phyloP scores from a whole-genome alignment of 2,797 vertebrate species.

The Nyctalus aviator region DNA sequence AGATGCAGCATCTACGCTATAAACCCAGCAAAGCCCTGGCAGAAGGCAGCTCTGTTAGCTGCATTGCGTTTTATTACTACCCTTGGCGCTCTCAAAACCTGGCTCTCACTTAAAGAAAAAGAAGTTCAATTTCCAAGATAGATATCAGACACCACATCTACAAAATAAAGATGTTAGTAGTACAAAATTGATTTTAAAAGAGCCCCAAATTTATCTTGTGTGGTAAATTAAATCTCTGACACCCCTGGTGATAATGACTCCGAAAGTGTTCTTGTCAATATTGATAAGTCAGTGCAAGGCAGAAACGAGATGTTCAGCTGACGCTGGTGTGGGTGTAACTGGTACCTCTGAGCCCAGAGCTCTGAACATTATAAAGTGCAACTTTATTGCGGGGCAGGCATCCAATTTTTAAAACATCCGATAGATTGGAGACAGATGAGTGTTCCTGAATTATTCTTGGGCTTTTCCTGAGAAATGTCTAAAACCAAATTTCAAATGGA shows the following conservation, averaged over 20 bases:
- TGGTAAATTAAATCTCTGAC: constrained; percentile 77
- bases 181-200: constrained; percentile 73
- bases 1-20: neutral
- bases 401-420: constrained; percentile 87
- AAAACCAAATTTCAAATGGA: constrained; percentile 86
- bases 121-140: constrained; percentile 77
- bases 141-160: constrained; percentile 75
- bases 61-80: constrained; percentile 63
- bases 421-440: constrained; percentile 88
- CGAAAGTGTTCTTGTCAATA: constrained; percentile 79
- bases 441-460: constrained; percentile 85
- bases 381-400: constrained; percentile 83
- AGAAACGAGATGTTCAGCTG: constrained; percentile 83
- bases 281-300: constrained; percentile 81
- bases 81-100: constrained; percentile 51
- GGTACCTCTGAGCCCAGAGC: constrained; percentile 79
- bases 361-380: constrained; percentile 81
- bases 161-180: constrained; percentile 79
- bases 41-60: constrained; percentile 24
- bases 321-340: constrained; percentile 77
- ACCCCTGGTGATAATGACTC: constrained; percentile 78
- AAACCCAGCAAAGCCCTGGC: constrained; percentile 24
- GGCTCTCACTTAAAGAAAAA: constrained; percentile 73
- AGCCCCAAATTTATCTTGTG: constrained; percentile 60
- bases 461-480: constrained; percentile 85